These are phyloP conservation scores for Syngnathus floridae DNA, from an alignment of 2,113 vertebrate species.

Conservation along the genomic window DNA sequence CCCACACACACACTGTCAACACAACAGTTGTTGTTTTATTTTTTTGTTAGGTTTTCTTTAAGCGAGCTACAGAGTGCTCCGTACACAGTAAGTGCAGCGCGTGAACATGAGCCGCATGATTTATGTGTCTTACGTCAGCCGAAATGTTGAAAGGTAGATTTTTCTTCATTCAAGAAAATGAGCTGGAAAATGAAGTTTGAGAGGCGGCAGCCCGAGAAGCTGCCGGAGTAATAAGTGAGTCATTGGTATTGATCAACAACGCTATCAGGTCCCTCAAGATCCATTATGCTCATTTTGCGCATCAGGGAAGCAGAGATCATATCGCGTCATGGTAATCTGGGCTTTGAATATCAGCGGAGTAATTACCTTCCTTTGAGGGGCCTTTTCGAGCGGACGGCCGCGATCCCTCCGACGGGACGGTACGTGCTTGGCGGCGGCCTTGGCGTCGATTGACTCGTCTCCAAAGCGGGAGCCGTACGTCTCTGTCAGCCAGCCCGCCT, in stretches of 20 bases:
- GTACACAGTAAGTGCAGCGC: neutral
- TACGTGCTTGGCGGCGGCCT: conserved; percentile 50
- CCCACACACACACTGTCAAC: neutral
- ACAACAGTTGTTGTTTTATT: neutral
- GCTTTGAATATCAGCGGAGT: conserved; percentile 12
- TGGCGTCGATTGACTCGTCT: conserved; percentile 57
- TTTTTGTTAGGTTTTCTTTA: neutral
- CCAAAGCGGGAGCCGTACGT: conserved; percentile 50
- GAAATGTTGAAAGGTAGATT: conserved; percentile 12
- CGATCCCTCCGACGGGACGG: conserved; percentile 47
- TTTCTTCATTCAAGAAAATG: conserved; percentile 16
- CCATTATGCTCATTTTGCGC: conserved; percentile 21
- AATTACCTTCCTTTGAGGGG: conserved; percentile 21
- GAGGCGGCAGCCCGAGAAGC: conserved; percentile 14
- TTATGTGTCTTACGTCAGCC: neutral
- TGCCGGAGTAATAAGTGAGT: conserved; percentile 32
- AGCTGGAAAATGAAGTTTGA: conserved; percentile 31
- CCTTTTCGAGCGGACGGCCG: neutral
- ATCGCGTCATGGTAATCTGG: conserved; percentile 22
- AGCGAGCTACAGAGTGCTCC: neutral
- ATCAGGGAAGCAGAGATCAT: conserved; percentile 15
- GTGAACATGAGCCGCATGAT: neutral
- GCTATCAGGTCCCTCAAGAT: conserved; percentile 11
- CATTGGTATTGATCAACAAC: conserved; percentile 37
- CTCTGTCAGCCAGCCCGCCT: conserved; percentile 48